phyloP scores from a whole-genome alignment of 2,113 vertebrate species.

The Tamias sibiricus region DNA sequence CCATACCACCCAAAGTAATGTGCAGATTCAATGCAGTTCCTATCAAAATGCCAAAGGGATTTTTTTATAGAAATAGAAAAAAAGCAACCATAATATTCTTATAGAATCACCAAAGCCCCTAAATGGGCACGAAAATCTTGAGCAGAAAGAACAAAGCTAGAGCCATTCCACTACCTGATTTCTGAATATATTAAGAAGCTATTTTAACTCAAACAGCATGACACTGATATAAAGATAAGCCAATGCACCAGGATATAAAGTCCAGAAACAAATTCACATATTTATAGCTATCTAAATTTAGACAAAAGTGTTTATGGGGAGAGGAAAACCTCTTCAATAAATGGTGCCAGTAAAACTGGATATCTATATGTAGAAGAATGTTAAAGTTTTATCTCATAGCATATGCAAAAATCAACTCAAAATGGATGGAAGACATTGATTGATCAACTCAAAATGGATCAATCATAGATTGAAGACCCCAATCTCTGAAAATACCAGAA shows the following conservation, averaged over 20 bases:
- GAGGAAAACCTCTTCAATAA: too few relatives aligned
- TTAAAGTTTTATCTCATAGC: too few relatives aligned
- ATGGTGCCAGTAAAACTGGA: too few relatives aligned
- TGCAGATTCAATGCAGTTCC: too few relatives aligned
- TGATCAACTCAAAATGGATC: too few relatives aligned
- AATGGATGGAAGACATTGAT: too few relatives aligned
- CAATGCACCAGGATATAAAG: not conserved
- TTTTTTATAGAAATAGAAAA: too few relatives aligned
- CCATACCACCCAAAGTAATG: not conserved
- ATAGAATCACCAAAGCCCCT: not conserved
- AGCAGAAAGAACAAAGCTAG: not conserved
- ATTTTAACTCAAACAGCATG: not conserved
- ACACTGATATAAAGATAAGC: not conserved
- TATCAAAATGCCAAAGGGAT: too few relatives aligned
- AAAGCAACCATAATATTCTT: not conserved
- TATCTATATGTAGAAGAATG: too few relatives aligned
- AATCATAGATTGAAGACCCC: too few relatives aligned
- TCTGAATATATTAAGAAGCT: not conserved
- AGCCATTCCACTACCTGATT: not conserved
- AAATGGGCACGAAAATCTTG: not conserved
- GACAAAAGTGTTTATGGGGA: not conserved
- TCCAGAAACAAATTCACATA: not conserved
- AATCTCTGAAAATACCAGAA: too few relatives aligned
- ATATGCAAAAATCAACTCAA: too few relatives aligned
- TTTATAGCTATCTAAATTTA: not conserved